Evolutionary conservation across 2,797 vertebrate genomes (phyloP), one percentile per base, ranked within the genome.

Genomic region (Anas bernieri): DNA sequence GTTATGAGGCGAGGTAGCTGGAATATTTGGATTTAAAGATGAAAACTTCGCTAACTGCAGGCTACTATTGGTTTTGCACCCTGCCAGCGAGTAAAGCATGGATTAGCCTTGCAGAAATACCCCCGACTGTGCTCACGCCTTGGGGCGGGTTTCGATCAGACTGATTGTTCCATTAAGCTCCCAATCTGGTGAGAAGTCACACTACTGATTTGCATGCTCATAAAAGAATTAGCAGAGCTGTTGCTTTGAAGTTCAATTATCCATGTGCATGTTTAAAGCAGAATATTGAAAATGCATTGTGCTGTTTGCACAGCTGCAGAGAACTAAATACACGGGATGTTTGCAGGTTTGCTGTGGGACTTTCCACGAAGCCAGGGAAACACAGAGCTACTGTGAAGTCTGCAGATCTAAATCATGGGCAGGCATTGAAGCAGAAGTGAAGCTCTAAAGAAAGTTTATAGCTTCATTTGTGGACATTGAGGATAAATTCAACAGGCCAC

Each of bases 121-220:
- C 56, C 55, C 68, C 41, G 83, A 14, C 61, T 83, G 70, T 70
- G 69, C 75, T 94, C 72, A 86, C 67, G 72, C 66, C 83, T 91
- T 17, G 6, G 89, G 86, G 74, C 31, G 21, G 76, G 73, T 94
- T 96, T 90, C 83, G 76, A 86, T 92, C 59, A 85, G 50, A 86
- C 76, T 80, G 82, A 95, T 78, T 90, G 91, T 96, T 77, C 96
- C 78, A 92, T 94, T 96, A 96, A 96, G 35, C 66, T 94, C 81
- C 81, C 91, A 92, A 2, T 96, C 83, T 93, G 80, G 46, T 68
- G 88, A 94, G 88, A 94, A 96, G 93, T 96, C 88, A 93, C 75
- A 94, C 80, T 55, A 83, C 87, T 94, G 85, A 97, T 97, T 97
- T 97, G 95, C 96, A 97, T 97, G 70, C 88, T 82, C 91, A 96